phyloP scores from a whole-genome alignment of 2,797 vertebrate genomes.

The Acrocephalus scirpaceus region DNA sequence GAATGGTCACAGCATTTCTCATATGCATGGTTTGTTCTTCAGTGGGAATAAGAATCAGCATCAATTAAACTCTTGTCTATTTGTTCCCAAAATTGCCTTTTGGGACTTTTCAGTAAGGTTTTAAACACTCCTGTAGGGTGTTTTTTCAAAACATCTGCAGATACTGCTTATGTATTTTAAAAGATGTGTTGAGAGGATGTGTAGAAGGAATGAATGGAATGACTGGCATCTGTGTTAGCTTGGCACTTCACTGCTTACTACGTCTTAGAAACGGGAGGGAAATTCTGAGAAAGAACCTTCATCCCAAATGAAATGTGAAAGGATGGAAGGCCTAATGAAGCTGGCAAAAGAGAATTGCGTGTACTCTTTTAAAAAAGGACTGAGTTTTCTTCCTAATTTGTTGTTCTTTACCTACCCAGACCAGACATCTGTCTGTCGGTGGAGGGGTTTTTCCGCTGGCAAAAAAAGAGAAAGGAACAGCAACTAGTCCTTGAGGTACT shows the following conservation, averaged over 20 bases:
- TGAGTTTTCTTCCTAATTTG: neutral
- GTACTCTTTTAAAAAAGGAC: neutral
- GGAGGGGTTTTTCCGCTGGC: neutral
- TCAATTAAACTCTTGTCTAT: neutral
- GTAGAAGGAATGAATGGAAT: constrained; percentile 47
- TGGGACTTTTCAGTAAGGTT: neutral
- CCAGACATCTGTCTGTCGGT: neutral
- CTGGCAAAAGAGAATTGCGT: neutral
- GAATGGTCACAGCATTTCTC: neutral
- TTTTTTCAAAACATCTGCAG: constrained; percentile 13
- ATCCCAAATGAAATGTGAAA: neutral
- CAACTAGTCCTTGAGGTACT: neutral
- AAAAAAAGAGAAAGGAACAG: neutral
- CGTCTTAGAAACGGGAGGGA: neutral
- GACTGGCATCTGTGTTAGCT: neutral
- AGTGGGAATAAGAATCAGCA: neutral
- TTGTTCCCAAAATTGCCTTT: neutral
- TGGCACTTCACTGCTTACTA: neutral
- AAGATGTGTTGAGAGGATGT: neutral
- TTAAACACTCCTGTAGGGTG: neutral
- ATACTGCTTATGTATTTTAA: neutral
- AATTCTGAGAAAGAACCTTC: neutral
- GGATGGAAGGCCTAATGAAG: neutral
- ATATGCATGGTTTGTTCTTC: neutral
- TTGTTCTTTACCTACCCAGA: neutral